Base-by-base conservation (phyloP, 2,888 invertebrate species). In the Leptopilina drosophilae region DNA sequence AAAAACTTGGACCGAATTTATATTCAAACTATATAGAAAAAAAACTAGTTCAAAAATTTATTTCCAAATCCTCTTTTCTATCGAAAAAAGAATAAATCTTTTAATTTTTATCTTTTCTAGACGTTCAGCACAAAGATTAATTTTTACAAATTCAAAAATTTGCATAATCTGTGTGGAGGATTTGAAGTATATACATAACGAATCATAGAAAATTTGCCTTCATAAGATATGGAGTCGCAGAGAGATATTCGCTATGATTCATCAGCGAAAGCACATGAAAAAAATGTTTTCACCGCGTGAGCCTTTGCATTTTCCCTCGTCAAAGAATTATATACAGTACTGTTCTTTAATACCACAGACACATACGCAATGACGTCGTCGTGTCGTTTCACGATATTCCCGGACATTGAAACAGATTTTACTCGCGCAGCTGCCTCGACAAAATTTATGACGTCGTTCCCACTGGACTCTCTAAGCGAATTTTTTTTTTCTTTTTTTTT, bases 401-500 rank as follows among this genome's bases (percentile, higher is more conserved):
- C 49, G 26, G 53, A 26, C 69, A 53, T 49, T 33, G 53, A 12
- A 69, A 69, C 53, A 69, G 69, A 69, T 69, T 53, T 53, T 53
- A 53, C 26, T 69, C 69, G 26, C 26, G 26, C 53, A 69, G 69
- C 26, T 26, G 69, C 26, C 69, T 69, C 53, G 49, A 8, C 53
- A 69, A 69, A 69, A 69, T 69, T 69, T 69, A 53, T 53, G 69
- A 26, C 49, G 15, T 67, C 67, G 49, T 46, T 67, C 20, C 49
- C 20, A 67, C 53, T 69, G 69, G 69, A 53, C 53, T 69, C 69
- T 69, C 69, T 69, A 69, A 26, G 69, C 69, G n/a, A 53, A 69
- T 49, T 53, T 53, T 42, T 33, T 33, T 33, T 33, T 5, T 33
- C 3, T 33, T 33, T 33, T 62, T 69, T 69, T 69, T 33, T 62